Conservation (phyloP, 2,797 vertebrate genomes). For the Pangasius mekongensis region DNA sequence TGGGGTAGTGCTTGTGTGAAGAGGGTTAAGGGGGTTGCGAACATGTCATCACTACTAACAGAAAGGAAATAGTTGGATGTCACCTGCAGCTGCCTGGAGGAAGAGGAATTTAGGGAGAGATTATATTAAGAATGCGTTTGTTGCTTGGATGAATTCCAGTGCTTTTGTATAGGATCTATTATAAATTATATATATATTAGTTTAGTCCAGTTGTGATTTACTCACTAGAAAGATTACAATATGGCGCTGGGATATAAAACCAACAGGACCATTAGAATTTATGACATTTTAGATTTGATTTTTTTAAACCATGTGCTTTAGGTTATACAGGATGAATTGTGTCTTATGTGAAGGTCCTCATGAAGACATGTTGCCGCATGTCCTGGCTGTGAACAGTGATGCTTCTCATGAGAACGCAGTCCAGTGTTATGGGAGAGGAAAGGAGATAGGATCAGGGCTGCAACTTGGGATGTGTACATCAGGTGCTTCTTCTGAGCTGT, state of each 20-base stretch:
- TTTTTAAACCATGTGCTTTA: not conserved
- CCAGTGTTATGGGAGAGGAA: slow-evolving; percentile 31
- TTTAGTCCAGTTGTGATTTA: not conserved
- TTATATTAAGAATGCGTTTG: not conserved
- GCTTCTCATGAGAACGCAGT: slow-evolving; percentile 14
- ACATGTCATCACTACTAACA: slow-evolving; percentile 39
- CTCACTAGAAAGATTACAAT: not conserved
- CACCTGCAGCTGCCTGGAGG: not conserved
- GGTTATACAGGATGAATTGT: not conserved
- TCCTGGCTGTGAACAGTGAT: not conserved
- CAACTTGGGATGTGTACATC: not conserved
- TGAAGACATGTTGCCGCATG: not conserved
- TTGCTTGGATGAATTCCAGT: not conserved
- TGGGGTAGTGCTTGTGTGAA: not conserved
- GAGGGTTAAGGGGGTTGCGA: not conserved
- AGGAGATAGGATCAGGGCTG: slow-evolving; percentile 19
- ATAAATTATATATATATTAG: not conserved
- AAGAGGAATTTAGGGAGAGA: not conserved
- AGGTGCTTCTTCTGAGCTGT: not conserved
- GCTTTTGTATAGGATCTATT: not conserved
- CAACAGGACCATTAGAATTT: not conserved
- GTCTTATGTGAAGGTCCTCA: not conserved
- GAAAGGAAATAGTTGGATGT: slow-evolving; percentile 61
- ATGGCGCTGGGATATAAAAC: too few species aligned
- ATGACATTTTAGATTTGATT: not conserved